These are phyloP conservation scores for Melipona beecheii DNA, from an alignment of 2,888 invertebrate genomes.

Conservation along the genomic window DNA sequence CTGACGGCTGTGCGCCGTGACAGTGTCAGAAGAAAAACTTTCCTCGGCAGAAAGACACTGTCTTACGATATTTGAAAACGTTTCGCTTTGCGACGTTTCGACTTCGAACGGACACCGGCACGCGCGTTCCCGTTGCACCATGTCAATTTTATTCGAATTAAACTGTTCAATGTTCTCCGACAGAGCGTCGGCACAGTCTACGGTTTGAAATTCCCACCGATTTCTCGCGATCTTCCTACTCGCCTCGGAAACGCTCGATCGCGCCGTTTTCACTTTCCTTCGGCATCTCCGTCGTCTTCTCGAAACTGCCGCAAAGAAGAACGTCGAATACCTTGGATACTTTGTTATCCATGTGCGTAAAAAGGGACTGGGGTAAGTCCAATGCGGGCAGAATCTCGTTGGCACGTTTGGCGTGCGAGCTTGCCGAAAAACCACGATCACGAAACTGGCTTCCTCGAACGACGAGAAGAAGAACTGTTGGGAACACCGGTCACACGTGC, in stretches of 20 bases:
- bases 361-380: background rate
- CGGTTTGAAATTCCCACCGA: background rate
- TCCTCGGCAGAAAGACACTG: slow-evolving; percentile 9
- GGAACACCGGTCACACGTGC: slow-evolving; percentile 29
- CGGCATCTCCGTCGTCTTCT: background rate
- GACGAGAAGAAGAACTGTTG: slow-evolving; percentile 5
- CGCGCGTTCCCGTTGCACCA: background rate
- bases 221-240: background rate
- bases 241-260: slow-evolving; percentile 6
- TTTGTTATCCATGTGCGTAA: background rate
- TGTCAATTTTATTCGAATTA: background rate
- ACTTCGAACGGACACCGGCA: background rate
- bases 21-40: slow-evolving; percentile 43
- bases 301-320: background rate
- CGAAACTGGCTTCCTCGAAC: slow-evolving; percentile 39
- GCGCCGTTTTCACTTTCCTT: slow-evolving; percentile 22
- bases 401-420: background rate
- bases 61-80: slow-evolving; percentile 4
- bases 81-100: background rate
- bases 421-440: slow-evolving; percentile 37
- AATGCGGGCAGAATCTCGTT: background rate
- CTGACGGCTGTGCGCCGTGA: slow-evolving; percentile 39
- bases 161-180: background rate
- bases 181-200: background rate
- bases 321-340: background rate